Evolutionary conservation across 2,113 vertebrate genomes (phyloP).

Genomic region (Conger conger): DNA sequence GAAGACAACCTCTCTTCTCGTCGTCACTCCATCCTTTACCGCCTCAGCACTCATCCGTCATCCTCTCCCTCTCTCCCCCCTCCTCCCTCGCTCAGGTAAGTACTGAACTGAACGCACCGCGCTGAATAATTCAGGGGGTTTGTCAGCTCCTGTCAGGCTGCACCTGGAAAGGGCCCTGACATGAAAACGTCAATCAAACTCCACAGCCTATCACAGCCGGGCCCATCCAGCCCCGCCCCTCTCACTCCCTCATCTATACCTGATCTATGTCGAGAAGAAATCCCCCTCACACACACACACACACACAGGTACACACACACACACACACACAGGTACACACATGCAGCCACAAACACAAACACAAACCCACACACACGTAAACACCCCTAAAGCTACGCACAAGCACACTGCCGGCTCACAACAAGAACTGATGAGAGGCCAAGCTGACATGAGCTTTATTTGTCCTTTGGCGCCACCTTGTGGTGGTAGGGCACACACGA

Average conservation of each 20-base stretch:
- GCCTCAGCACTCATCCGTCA: background rate
- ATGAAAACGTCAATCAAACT: background rate
- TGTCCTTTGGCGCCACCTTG: background rate
- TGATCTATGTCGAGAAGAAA: background rate
- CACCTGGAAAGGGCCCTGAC: background rate
- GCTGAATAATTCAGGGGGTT: background rate
- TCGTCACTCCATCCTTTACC: no score
- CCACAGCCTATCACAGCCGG: background rate
- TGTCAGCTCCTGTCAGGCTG: background rate
- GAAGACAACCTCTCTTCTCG: no score
- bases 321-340: background rate
- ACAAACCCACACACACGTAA: background rate
- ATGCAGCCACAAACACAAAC: background rate
- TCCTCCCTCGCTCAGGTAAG: background rate
- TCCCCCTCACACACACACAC: background rate
- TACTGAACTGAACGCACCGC: background rate
- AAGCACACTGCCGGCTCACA: background rate
- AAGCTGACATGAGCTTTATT: background rate
- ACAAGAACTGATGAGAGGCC: no score
- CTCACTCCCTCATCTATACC: background rate
- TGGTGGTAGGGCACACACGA: background rate
- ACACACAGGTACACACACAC: background rate
- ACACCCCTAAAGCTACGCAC: no score
- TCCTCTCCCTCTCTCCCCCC: background rate
- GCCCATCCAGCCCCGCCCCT: background rate